Base-by-base conservation (phyloP, 1,140 invertebrate species). In the Delia radicum region DNA sequence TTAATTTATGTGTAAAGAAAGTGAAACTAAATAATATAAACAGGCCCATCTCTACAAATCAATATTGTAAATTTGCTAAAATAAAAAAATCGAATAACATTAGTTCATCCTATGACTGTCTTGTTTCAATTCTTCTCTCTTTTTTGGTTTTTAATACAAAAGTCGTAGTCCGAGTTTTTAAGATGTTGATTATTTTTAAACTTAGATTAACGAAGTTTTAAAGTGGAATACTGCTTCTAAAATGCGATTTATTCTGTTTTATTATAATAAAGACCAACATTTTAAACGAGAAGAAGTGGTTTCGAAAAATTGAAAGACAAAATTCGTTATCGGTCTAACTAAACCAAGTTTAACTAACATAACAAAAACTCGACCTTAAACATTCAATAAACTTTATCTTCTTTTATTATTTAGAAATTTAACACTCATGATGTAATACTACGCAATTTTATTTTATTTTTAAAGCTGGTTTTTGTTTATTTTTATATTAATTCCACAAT, bases 21-120 rank as follows among this genome's bases (percentile, higher is more conserved):
- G 65, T 69, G 65, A 69, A 69, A 69, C 33, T 69, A 69, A 33
- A 69, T 21, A n/a, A 67, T 33, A 67, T 28, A 28, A 29, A 65
- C 28, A 65, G 31, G 1, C 12, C 12, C 37, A 42, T 12, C 37
- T 37, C 10, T 37, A 8, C 61, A 26, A 62, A 62, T 62, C 27
- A 62, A 13, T 37, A 3, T 3, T 5, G 33, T 37, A 37, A 37
- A 37, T 37, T 37, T 37, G 33, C 33, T 37, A 37, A 37, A 33
- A 33, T 10, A 5, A 5, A 5, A 12, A 12, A 42, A 42, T 8
- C 37, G 8, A 42, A 42, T 15, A 42, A 5, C n/a, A 33, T 12
- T 7, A 33, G 13, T 33, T 7, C 7, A 33, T 33, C 33, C 13
- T 33, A 10, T 33, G 33, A 12, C 7, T 33, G 33, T 33, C n/a